Evolutionary conservation across 2,797 vertebrate genomes (phyloP), one percentile per base, ranked within the genome.

Genomic region (Artibeus jamaicensis): DNA sequence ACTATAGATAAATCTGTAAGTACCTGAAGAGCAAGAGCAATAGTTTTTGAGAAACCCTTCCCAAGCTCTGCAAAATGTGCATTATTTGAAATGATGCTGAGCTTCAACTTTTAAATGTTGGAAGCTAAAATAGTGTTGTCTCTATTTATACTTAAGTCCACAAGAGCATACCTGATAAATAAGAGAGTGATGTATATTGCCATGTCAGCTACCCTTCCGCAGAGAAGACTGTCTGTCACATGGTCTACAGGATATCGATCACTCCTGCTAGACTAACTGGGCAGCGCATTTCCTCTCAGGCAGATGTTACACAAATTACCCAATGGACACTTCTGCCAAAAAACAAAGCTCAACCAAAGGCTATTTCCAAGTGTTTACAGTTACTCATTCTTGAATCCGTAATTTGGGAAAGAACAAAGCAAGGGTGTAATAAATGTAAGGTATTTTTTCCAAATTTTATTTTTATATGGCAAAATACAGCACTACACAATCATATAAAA

Each of bases 21-120:
- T 96, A 97, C 97, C 89, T 87, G 19, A 98, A 96, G 37, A 8
- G 6, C 11, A 91, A 83, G 2, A 94, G 81, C 77, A 88, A 62
- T 21, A 15, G 24, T 44, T 92, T 73, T 65, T 67, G 93, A 97
- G 15, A 91, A 88, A 96, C 62, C 8, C 79, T 96, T 94, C 97
- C 74, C 79, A 96, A 97, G 84, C 53, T 83, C 32, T 0, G 12
- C 48, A 48, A 96, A 91, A 7, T 68, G n/a, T 67, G 2, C 29
- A 79, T 24, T 79, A 5, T 90, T 92, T 9, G 91, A 92, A 92
- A 74, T 65, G 96, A 21, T 24, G 46, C 88, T 95, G 50, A 82
- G 82, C 85, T 65, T 85, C 83, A 83, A 53, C 26, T 87, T 94
- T 9, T 88, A 34, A 89, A 21, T 44, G 26, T 22, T 57, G 14